Base-by-base conservation (phyloP, 2,113 vertebrate species). In the Phalacrocorax pelagicus region DNA sequence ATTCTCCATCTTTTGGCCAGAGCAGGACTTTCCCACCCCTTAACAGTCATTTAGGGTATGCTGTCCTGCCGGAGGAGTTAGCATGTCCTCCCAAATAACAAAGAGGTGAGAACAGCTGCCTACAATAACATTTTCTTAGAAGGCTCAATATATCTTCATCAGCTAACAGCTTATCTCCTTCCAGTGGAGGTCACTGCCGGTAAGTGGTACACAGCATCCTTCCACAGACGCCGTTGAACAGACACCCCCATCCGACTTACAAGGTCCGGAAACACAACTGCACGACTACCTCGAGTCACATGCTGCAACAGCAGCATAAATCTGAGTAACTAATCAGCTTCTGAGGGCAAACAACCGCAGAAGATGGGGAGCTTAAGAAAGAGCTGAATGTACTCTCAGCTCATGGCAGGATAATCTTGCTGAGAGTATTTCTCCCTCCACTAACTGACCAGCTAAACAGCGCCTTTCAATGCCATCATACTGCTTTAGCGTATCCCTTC, bases 391-490 rank as follows among this genome's bases (percentile, higher is more conserved):
- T 23, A 22, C 54, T 57, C 58, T 12, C 49, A 47, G 49, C 18
- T 73, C 30, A 21, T 38, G 77, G 63, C 85, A 80, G 63, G 47
- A 54, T 42, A 24, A 70, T 9, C 86, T 51, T 57, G 73, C 73
- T 30, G 9, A 42, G 44, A 81, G 46, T 2, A 21, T 32, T 61
- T 55, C 81, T 27, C 63, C 81, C 49, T 1, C 19, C 59, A 19
- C 36, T 40, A 42, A 32, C 10, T 16, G 27, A 54, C 61, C 34
- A 15, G 61, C 42, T n/a, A 18, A 81, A 62, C 3, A 0, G 42
- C 0, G 0, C n/a, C 61, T 72, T 44, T 20, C 5, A 0, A 13
- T 20, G 19, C n/a, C 22, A 15, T 30, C 46, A 6, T 3, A 9
- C 30, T 47, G 71, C 61, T 14, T 40, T 26, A 23, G 59, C 1